A percentile compares a stretch with the other conserved stretches of the same genome.
Evolutionary conservation across 35 echinoderm and acorn worm species (phyloP).

Genomic region (Antedon bifida): DNA sequence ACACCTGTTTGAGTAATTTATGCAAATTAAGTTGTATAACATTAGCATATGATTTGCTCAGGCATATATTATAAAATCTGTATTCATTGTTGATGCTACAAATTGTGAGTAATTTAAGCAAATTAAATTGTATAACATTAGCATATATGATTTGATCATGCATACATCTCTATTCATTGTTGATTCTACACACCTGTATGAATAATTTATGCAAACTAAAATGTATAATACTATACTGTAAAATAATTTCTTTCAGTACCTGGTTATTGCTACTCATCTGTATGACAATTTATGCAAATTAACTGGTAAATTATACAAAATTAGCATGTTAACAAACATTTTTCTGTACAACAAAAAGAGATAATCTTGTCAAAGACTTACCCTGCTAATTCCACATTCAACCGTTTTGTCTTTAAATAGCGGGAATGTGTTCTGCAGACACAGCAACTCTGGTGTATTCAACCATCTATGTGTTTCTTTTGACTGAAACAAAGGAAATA

Average conservation of each 20-base stretch:
- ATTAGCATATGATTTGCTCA: background rate
- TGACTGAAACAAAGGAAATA: constrained; percentile 25
- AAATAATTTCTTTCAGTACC: too few species aligned
- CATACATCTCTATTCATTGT: constrained; percentile 19
- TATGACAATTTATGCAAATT: too few species aligned
- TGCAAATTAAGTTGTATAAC: background rate
- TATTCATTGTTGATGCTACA: constrained; percentile 13
- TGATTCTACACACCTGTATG: background rate
- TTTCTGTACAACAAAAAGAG: background rate
- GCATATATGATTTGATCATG: background rate
- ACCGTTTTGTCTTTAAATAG: constrained; percentile 52
- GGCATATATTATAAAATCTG: constrained; percentile 7
- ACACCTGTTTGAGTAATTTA: background rate
- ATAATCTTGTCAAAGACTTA: constrained; percentile 12
- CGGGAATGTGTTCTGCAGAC: constrained; percentile 53
- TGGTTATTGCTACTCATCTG: too few species aligned
- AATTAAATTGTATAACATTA: background rate
- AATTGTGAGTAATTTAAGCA: background rate
- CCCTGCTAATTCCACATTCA: constrained; percentile 68
- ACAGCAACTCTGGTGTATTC: constrained; percentile 66
- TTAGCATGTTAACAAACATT: background rate
- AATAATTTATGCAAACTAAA: background rate
- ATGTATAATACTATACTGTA: too few species aligned
- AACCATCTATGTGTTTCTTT: constrained; percentile 36
- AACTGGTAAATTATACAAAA: too few species aligned